Base-by-base conservation (phyloP, 2,888 invertebrate genomes). In the Proisotoma minuta region DNA sequence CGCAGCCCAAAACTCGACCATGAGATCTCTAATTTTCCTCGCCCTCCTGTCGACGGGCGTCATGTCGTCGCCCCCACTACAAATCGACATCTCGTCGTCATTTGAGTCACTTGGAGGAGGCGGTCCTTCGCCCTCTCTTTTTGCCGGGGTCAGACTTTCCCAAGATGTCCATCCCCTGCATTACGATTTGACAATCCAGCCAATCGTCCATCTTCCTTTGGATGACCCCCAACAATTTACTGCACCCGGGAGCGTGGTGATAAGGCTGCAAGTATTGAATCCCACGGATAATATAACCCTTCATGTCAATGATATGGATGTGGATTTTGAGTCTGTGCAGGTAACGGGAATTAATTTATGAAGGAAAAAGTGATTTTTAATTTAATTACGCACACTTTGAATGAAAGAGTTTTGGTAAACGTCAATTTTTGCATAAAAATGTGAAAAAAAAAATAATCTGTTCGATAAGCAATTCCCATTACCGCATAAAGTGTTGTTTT, bases 101-200 rank as follows among this genome's bases (percentile, higher is more conserved):
- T 8, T 50, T 50, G 24, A 20, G 26, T 10, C 22, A 5, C 23
- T 23, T 24, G 26, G 4, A n/a, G 4, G 23, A 8, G 26, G 4
- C 5, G 4, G 23, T 20, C 47, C 34, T 5, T n/a, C 47, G 47
- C 20, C 50, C 34, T 15, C 8, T 34, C 15, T 34, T 8, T 34
- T 34, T 8, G 34, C 34, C 8, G 34, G 34, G 34, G 34, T 34
- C 43, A 59, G 63, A 3, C 20, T 63, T 4, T 59, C 63, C 12
- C 29, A 34, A n/a, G 52, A 51, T 18, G 52, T 63, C 1, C 43
- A 26, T 2, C 63, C 63, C 2, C 28, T 60, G 23, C 63, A 63
- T 18, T 63, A 63, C 52, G 51, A 56, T 34, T 27, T 63, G 3
- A 39, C 56, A 26, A 50, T 63, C 3, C 18, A 51, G 34, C 63